Conservation (phyloP, 2,797 vertebrate genomes). For the Gobio occitaniae region DNA sequence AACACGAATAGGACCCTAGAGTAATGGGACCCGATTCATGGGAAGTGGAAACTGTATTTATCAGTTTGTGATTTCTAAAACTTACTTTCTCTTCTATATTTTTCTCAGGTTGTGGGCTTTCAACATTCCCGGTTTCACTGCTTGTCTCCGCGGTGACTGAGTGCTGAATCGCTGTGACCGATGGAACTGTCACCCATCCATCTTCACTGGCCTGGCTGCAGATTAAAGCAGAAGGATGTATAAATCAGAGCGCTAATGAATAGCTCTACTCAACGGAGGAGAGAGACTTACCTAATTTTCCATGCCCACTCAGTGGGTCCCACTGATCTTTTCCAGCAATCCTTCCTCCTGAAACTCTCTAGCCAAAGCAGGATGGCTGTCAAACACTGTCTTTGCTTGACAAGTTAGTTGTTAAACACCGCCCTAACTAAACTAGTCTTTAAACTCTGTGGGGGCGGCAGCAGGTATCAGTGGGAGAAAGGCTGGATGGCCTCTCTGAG, state of each 20-base stretch:
- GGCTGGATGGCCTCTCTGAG: background rate
- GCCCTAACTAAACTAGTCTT: slow-evolving; percentile 24
- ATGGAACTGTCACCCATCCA: slow-evolving; percentile 79
- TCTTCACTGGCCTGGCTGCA: slow-evolving; percentile 75
- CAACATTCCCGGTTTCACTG: slow-evolving; percentile 25
- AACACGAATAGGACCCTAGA: background rate
- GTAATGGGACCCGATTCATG: background rate
- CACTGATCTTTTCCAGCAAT: slow-evolving; percentile 59
- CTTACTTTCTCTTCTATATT: background rate
- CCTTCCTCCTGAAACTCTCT: slow-evolving; percentile 60
- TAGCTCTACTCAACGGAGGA: slow-evolving; percentile 67
- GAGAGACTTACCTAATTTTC: slow-evolving; percentile 64
- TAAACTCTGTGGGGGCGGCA: slow-evolving; percentile 27
- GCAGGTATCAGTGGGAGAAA: slow-evolving; percentile 39
- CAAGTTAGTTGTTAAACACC: slow-evolving; percentile 36
- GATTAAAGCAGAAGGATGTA: slow-evolving; percentile 77
- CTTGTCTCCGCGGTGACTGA: slow-evolving; percentile 50
- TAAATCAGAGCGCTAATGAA: slow-evolving; percentile 74
- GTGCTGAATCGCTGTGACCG: slow-evolving; percentile 64
- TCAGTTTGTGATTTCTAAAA: slow-evolving; percentile 21
- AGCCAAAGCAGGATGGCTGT: slow-evolving; percentile 53
- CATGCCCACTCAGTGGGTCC: slow-evolving; percentile 72
- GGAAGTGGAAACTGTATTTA: background rate
- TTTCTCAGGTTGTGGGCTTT: background rate
- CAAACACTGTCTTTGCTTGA: slow-evolving; percentile 57